Evolutionary conservation across 2,113 vertebrate species (phyloP).

Genomic region (Gambusia holbrooki): DNA sequence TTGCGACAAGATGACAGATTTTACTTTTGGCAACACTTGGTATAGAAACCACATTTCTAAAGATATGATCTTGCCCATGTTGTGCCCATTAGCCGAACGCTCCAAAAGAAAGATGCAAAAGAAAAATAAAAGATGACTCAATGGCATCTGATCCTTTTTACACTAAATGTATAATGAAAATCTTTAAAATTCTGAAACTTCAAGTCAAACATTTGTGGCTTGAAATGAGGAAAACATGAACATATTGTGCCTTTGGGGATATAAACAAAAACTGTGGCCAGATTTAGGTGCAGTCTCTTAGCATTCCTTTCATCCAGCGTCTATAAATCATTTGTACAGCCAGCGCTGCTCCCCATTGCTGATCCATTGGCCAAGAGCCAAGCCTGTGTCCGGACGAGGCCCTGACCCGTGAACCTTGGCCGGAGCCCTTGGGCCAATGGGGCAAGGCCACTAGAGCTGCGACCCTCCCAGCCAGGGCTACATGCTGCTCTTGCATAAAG

Average conservation of each 20-base stretch:
- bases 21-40: constrained; percentile 55
- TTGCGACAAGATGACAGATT: constrained; percentile 60
- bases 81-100: constrained; percentile 64
- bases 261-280: constrained; percentile 47
- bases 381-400: constrained; percentile 83
- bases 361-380: constrained; percentile 82
- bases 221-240: constrained; percentile 52
- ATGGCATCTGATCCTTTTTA: constrained; percentile 37
- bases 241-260: constrained; percentile 60
- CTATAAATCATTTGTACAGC: constrained; percentile 82
- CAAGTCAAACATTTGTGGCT: constrained; percentile 22
- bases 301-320: constrained; percentile 60
- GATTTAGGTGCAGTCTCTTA: constrained; percentile 63
- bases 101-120: constrained; percentile 54
- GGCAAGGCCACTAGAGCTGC: constrained; percentile 74
- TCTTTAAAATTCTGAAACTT: constrained; percentile 29
- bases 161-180: constrained; percentile 34
- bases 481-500: constrained; percentile 95
- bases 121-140: constrained; percentile 52
- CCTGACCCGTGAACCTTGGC: constrained; percentile 89
- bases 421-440: constrained; percentile 81
- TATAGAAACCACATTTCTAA: constrained; percentile 62
- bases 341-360: constrained; percentile 82
- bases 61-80: constrained; percentile 54
- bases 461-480: constrained; percentile 86